A percentile compares a stretch with the other conserved stretches of the same genome.
Evolutionary conservation across 2,888 invertebrate species (phyloP).

Genomic region (Seira musarum): DNA sequence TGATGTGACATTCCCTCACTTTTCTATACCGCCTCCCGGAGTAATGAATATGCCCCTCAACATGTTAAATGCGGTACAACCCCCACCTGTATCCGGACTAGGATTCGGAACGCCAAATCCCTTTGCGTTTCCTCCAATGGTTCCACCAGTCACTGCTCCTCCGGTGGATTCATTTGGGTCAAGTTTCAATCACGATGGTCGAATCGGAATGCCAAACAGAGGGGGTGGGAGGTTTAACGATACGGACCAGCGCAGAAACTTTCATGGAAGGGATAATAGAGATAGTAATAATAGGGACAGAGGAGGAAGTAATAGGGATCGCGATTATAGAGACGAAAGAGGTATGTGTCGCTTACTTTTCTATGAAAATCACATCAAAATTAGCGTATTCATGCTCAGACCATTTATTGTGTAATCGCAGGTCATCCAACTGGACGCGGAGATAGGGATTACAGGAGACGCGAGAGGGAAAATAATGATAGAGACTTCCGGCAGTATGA

Average conservation of each 20-base stretch:
- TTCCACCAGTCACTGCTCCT: constrained; percentile 20
- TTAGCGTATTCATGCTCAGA: neutral
- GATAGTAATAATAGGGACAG: constrained; percentile 46
- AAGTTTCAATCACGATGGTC: constrained; percentile 10
- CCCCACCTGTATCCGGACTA: constrained; percentile 3
- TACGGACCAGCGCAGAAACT: constrained; percentile 28
- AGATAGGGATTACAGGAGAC: constrained; percentile 48
- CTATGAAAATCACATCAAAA: neutral
- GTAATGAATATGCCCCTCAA: constrained; percentile 32
- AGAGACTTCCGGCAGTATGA: constrained; percentile 67
- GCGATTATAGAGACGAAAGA: constrained; percentile 71
- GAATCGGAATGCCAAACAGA: constrained; percentile 8
- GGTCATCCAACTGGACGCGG: too few species aligned
- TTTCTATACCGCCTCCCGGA: constrained; percentile 22
- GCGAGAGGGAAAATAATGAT: constrained; percentile 50
- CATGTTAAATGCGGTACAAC: constrained; percentile 18
- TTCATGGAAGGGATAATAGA: constrained; percentile 43
- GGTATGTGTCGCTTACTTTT: constrained; percentile 49
- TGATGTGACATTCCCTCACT: constrained; percentile 40
- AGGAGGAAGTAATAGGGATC: constrained; percentile 44
- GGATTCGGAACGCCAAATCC: constrained; percentile 31
- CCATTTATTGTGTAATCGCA: neutral
- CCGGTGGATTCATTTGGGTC: constrained; percentile 24
- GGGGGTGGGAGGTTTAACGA: constrained; percentile 30
- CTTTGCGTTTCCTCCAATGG: constrained; percentile 44